These are phyloP conservation scores for Rosalia funebris DNA, from an alignment of 2,888 invertebrate genomes.

Conservation along the genomic window DNA sequence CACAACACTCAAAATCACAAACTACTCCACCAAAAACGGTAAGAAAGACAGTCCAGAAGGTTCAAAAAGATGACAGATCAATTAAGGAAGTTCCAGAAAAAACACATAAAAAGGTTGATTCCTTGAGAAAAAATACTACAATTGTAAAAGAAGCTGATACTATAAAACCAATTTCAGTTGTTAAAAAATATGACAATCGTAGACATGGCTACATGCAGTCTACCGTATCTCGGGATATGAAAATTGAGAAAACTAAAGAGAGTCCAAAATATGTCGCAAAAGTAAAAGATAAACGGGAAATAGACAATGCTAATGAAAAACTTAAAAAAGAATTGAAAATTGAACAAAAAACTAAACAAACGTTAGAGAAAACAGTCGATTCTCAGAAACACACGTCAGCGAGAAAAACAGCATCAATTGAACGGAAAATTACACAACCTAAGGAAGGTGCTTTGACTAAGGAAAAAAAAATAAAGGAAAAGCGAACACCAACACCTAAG, in stretches of 20 bases:
- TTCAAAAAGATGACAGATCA: conserved; percentile 41
- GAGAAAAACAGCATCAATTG: conserved; percentile 49
- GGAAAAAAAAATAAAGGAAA: conserved; percentile 30
- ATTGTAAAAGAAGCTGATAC: conserved; percentile 29
- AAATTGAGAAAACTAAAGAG: conserved; percentile 61
- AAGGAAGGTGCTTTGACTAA: conserved; percentile 44
- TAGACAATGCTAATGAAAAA: conserved; percentile 55
- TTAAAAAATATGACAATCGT: conserved; percentile 53
- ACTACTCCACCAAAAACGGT: conserved; percentile 15
- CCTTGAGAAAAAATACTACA: conserved; percentile 41
- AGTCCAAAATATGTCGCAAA: conserved; percentile 24
- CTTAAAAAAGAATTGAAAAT: conserved; percentile 43
- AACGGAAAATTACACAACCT: conserved; percentile 34
- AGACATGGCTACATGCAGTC: conserved; percentile 70
- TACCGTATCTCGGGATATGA: conserved; percentile 69
- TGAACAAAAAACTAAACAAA: conserved; percentile 30
- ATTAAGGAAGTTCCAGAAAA: conserved; percentile 35
- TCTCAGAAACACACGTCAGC: conserved; percentile 44
- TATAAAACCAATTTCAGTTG: conserved; percentile 35
- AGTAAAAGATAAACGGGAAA: conserved; percentile 57
- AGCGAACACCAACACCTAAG: conserved; percentile 8
- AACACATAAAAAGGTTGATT: conserved; percentile 30
- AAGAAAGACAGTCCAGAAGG: conserved; percentile 15
- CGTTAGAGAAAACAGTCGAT: conserved; percentile 18
- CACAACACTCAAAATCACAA: conserved; percentile 2